phyloP scores from a whole-genome alignment of 2,888 invertebrate species.

The Icerya purchasi region DNA sequence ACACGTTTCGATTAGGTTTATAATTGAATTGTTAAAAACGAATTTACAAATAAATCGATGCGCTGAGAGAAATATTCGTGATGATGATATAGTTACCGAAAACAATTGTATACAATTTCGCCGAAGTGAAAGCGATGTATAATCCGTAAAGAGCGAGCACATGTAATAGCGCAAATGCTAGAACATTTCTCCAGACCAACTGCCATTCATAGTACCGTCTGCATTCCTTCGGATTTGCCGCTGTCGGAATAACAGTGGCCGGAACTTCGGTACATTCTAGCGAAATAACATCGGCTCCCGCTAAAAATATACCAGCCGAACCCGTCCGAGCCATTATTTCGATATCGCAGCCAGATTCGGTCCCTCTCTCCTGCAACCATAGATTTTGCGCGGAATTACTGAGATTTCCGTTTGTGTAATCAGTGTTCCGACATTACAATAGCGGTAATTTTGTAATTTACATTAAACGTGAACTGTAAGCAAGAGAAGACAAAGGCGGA shows the following conservation, averaged over 20 bases:
- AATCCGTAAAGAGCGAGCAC: constrained; percentile 38
- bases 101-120: constrained; percentile 5
- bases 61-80: too few species aligned
- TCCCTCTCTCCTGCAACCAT: too few species aligned
- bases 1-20: too few species aligned
- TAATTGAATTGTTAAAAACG: too few species aligned
- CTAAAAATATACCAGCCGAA: constrained; percentile 32
- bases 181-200: constrained; percentile 59
- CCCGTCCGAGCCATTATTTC: constrained; percentile 39
- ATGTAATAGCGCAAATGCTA: constrained; percentile 50
- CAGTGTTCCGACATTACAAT: too few species aligned
- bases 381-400: too few species aligned
- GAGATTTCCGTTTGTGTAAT: too few species aligned
- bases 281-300: constrained; percentile 25
- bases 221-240: not conserved
- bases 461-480: too few species aligned
- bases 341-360: too few species aligned
- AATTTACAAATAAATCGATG: too few species aligned
- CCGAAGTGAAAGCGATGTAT: constrained; percentile 23
- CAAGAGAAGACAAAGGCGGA: too few species aligned
- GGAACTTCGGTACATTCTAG: constrained; percentile 10
- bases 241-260: not conserved
- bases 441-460: too few species aligned
- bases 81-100: constrained; percentile 12
- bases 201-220: constrained; percentile 33